These are phyloP conservation scores for Copidosoma floridanum DNA, from an alignment of 1,140 invertebrate genomes.

Conservation along the genomic window DNA sequence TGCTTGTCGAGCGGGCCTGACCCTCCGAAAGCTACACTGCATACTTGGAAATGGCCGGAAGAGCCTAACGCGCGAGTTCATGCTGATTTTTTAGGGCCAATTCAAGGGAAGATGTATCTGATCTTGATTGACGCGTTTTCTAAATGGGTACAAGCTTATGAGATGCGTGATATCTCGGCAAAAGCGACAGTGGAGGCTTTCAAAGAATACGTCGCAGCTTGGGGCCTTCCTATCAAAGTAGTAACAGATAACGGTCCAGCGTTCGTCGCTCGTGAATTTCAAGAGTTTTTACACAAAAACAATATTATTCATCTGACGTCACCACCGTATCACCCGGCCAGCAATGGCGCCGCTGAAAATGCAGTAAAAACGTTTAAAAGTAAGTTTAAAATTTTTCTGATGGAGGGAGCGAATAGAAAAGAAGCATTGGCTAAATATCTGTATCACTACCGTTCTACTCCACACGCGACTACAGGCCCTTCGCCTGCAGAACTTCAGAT, in stretches of 20 bases:
- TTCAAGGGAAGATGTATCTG: too few species aligned
- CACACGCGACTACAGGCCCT: constrained; percentile 16
- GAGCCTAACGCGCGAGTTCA: too few species aligned
- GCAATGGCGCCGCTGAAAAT: constrained; percentile 9
- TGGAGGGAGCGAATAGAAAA: neutral
- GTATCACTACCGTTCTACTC: constrained; percentile 6
- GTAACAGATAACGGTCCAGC: constrained; percentile 18
- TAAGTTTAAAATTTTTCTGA: constrained; percentile 15
- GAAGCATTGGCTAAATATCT: constrained; percentile 25
- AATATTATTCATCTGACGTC: constrained; percentile 25
- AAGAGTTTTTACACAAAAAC: constrained; percentile 20
- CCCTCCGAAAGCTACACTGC: constrained; percentile 10
- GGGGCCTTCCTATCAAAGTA: constrained; percentile 10
- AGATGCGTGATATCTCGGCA: constrained; percentile 2
- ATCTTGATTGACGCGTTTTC: constrained; percentile 20
- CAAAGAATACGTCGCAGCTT: constrained; percentile 17
- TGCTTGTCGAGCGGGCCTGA: constrained; percentile 31
- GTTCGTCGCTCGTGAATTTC: neutral
- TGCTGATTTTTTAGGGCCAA: too few species aligned
- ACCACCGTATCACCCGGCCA: constrained; percentile 27
- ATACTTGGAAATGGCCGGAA: neutral
- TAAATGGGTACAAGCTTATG: neutral
- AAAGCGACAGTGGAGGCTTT: constrained; percentile 19
- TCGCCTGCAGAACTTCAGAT: constrained; percentile 19
- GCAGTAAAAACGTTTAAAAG: constrained; percentile 18